A percentile compares a stretch with the other conserved stretches of the same genome.
Conservation (phyloP, 2,113 vertebrate species). For the Etheostoma spectabile region DNA sequence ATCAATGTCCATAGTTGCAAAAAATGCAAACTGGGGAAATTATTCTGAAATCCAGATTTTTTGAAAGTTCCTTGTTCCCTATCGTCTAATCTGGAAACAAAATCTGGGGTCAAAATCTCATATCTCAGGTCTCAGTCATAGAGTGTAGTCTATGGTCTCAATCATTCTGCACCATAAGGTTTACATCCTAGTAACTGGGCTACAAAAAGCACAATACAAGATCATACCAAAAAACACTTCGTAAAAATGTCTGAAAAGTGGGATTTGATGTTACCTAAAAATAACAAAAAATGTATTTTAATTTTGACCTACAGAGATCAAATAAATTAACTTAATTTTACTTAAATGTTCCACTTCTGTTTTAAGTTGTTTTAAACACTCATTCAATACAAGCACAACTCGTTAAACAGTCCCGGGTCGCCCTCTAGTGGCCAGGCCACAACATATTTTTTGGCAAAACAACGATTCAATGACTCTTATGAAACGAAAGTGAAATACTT, state of each 20-base stretch:
- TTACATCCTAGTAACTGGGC: not conserved
- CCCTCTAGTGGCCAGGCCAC: conserved; percentile 46
- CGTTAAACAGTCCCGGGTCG: not conserved
- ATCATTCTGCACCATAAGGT: not conserved
- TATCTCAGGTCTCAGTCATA: too few species aligned
- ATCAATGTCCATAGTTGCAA: too few species aligned
- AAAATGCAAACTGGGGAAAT: too few species aligned
- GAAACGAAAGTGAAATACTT: conserved; percentile 74
- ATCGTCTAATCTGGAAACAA: too few species aligned
- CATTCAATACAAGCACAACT: too few species aligned
- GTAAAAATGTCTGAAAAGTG: not conserved
- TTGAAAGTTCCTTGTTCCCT: too few species aligned
- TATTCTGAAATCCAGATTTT: too few species aligned
- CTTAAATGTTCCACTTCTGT: not conserved
- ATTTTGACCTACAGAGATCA: not conserved
- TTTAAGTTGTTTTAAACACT: too few species aligned
- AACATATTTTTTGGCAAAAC: rapidly evolving
- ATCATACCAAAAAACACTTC: not conserved
- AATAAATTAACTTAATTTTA: not conserved
- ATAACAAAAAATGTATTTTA: not conserved
- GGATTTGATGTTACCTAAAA: not conserved
- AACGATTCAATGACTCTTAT: rapidly evolving
- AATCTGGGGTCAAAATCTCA: too few species aligned
- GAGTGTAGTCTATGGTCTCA: too few species aligned
- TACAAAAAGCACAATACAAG: not conserved